Percentiles rank a stretch among this genome's conserved stretches.
These are phyloP conservation scores for Hipparchia sbordonii DNA, from an alignment of 2,888 invertebrate species.

Conservation along the genomic window DNA sequence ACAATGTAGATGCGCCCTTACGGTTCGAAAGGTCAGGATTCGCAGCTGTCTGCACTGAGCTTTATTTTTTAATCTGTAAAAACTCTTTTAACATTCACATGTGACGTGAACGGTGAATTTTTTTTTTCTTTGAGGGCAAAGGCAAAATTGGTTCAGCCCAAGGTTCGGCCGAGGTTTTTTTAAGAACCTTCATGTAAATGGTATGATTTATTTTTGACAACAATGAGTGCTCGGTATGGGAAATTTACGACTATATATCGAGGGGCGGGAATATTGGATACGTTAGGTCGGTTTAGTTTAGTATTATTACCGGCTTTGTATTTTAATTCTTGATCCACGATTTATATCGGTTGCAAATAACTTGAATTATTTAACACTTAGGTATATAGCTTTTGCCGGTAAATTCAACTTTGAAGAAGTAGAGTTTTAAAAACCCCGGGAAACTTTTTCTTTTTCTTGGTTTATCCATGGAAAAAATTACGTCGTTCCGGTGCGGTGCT, in stretches of 20 bases:
- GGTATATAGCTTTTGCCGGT: no score
- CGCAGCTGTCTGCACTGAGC: conserved; percentile 34
- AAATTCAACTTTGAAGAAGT: no score
- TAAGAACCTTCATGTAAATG: conserved; percentile 58
- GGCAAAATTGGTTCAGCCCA: conserved; percentile 61
- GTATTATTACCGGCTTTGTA: conserved; percentile 28
- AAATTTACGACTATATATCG: conserved; percentile 73
- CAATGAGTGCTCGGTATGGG: conserved; percentile 73
- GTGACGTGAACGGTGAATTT: conserved; percentile 21
- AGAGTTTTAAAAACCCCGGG: no score
- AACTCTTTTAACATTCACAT: conserved; percentile 32
- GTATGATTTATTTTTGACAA: conserved; percentile 79
- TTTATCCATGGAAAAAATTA: no score
- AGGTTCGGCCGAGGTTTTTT: conserved; percentile 55
- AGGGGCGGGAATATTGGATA: conserved; percentile 61
- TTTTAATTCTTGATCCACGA: conserved; percentile 17
- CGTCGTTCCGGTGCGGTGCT: no score
- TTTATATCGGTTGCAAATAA: not conserved
- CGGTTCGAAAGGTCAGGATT: conserved; percentile 47
- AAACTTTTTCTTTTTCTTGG: no score
- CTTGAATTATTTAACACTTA: not conserved
- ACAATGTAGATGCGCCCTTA: conserved; percentile 54
- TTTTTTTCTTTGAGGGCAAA: conserved; percentile 25
- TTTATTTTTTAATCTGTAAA: conserved; percentile 41
- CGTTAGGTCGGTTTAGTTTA: conserved; percentile 14